Evolutionary conservation across 2,888 invertebrate species (phyloP).

Genomic region (Drosophila neotestacea): DNA sequence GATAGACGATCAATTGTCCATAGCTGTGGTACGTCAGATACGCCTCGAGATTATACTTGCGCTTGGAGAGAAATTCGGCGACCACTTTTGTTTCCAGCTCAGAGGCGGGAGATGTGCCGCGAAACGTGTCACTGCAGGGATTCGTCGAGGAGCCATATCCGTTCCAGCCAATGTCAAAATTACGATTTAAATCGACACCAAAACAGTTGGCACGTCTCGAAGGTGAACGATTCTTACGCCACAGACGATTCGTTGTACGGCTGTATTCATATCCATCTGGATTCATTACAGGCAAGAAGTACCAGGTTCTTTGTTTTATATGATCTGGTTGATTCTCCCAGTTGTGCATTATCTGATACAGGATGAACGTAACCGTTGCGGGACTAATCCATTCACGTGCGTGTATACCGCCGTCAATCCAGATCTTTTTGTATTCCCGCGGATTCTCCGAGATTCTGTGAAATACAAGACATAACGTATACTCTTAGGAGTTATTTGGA

Average conservation of each 20-base stretch:
- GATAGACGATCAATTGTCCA: constrained; percentile 83
- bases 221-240: constrained; percentile 91
- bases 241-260: constrained; percentile 91
- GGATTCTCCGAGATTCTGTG: constrained; percentile 89
- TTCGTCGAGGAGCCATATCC: constrained; percentile 87
- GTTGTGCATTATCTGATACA: constrained; percentile 89
- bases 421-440: constrained; percentile 88
- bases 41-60: constrained; percentile 87
- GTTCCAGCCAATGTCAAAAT: constrained; percentile 95
- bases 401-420: constrained; percentile 93
- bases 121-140: constrained; percentile 92
- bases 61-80: constrained; percentile 86
- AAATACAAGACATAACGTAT: constrained; percentile 19
- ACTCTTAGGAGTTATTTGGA: constrained; percentile 9
- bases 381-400: constrained; percentile 96
- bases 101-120: constrained; percentile 91
- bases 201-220: constrained; percentile 86
- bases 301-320: constrained; percentile 93
- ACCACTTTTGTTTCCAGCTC: constrained; percentile 92
- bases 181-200: constrained; percentile 94
- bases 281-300: constrained; percentile 91
- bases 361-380: constrained; percentile 91
- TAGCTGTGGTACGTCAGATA: constrained; percentile 93
- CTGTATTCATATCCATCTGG: constrained; percentile 96
- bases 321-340: constrained; percentile 88